Base-by-base conservation (phyloP, 2,888 invertebrate genomes). In the Andrena bicolor region DNA sequence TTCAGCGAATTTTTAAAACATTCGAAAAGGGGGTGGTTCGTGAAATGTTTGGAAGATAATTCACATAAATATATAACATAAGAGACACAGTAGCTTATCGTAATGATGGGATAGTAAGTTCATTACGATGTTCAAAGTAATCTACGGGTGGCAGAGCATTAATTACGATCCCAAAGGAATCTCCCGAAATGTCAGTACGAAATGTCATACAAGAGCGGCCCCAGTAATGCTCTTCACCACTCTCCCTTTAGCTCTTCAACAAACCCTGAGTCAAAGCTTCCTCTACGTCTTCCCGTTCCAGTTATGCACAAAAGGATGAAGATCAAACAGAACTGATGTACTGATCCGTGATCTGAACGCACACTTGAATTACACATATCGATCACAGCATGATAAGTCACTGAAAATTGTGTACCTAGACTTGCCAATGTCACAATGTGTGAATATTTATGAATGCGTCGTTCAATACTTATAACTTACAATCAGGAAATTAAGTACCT, bases 141-240 rank as follows among this genome's bases (percentile, higher is more conserved):
- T 86, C 82, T 70, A 80, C 82, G 78, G 68, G 63, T 83, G 82
- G 84, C 71, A 63, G 75, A 86, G 82, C 86, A 89, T 89, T 83
- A 86, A 86, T 80, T 58, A 64, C 76, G 65, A 71, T 76, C 89
- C 80, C 82, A 53, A 35, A 86, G 83, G 86, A 84, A 78, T 73
- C 71, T 58, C 76, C 77, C 84, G 81, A 90, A 91, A 91, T 90
- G 88, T 88, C 90, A 90, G 78, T 76, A 84, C 74, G 76, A 90
- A 90, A 90, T 90, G 90, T 90, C 90, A 89, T 85, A 85, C 68
- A 80, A 76, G 71, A 76, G 76, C 64, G 68, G 73, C 78, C 74
- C 65, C 53, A 23, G 71, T 73, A 83, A 80, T 75, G 49, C 76
- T 76, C 63, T 61, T 58, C 70, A 20, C 69, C 68, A 73, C 64